These are phyloP conservation scores for Drosophila neocordata DNA, from an alignment of 1,140 invertebrate species.

Conservation along the genomic window DNA sequence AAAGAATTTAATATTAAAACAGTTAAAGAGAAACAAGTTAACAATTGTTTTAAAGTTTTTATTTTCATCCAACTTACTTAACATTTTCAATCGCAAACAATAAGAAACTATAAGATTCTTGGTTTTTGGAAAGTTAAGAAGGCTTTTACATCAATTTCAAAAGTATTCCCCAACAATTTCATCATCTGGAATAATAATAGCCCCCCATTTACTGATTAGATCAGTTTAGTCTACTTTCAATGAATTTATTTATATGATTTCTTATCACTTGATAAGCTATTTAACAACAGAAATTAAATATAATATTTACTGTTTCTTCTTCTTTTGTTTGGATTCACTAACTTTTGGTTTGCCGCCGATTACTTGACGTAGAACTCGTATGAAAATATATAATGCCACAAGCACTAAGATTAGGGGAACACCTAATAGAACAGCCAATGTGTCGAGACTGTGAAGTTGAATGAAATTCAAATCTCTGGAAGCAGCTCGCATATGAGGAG, in stretches of 20 bases:
- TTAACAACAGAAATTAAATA: background rate
- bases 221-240: background rate
- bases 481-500: slow-evolving; percentile 57
- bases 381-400: background rate
- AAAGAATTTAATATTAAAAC: too few species aligned
- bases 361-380: background rate
- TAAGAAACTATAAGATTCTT: too few species aligned
- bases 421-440: slow-evolving; percentile 38
- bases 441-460: slow-evolving; percentile 85
- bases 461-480: slow-evolving; percentile 58
- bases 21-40: too few species aligned
- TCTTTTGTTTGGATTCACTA: slow-evolving; percentile 28
- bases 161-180: background rate
- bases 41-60: too few species aligned
- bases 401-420: slow-evolving; percentile 19
- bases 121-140: too few species aligned
- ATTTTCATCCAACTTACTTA: too few species aligned
- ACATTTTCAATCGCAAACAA: too few species aligned
- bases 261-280: background rate
- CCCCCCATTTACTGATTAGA: background rate
- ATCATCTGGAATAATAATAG: background rate
- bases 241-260: background rate
- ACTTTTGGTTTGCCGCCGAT: slow-evolving; percentile 9
- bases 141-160: background rate
- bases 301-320: slow-evolving; percentile 38